Evolutionary conservation across 2,113 vertebrate species (phyloP), one percentile per base, ranked within the genome.

Genomic region (Phycodurus eques): DNA sequence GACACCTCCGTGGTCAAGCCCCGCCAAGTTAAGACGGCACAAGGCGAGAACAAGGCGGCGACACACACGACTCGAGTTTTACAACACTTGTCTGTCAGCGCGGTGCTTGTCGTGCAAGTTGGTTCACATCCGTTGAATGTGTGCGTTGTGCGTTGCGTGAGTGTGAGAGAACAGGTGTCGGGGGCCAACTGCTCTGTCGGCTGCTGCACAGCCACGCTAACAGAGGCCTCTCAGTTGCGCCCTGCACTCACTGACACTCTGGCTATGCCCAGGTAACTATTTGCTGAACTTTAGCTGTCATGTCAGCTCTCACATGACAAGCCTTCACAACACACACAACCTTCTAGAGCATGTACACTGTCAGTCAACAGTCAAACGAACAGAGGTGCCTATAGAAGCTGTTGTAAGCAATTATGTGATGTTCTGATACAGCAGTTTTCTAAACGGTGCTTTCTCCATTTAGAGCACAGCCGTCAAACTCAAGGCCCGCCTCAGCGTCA

Each of bases 251-350:
- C 80, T 89, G 75, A 85, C 19, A 2, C 20, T 22, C n/a, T 47
- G 43, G 43, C 20, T 63, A 66, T 65, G 59, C 72, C 74, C 73
- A 87, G 78, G 71, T 85, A 78, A 81, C 77, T 75, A 64, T 86
- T 81, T 76, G 61, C 79, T 74, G 75, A 64, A 56, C 75, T 72
- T 85, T 89, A 89, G 90, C 88, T 91, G 89, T 87, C 77, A 49
- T 47, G 72, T 67, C 51, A 3, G 60, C 75, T 72, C 80, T 75
- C 63, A 60, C 56, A 68, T 81, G 73, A 74, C 81, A 54, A 68
- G 63, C 70, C 22, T 77, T 71, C 70, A 61, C 56, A 49, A 56
- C 54, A 15, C 57, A 31, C 27, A 12, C 69, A 5, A 39, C 61
- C 69, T 69, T 70, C 75, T 47, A 62, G 70, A 72, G 78, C 88